Percentiles rank a stretch among this genome's conserved stretches.
These are phyloP conservation scores for Centruroides sculpturatus DNA, from an alignment of 1,140 invertebrate genomes.

Conservation along the genomic window DNA sequence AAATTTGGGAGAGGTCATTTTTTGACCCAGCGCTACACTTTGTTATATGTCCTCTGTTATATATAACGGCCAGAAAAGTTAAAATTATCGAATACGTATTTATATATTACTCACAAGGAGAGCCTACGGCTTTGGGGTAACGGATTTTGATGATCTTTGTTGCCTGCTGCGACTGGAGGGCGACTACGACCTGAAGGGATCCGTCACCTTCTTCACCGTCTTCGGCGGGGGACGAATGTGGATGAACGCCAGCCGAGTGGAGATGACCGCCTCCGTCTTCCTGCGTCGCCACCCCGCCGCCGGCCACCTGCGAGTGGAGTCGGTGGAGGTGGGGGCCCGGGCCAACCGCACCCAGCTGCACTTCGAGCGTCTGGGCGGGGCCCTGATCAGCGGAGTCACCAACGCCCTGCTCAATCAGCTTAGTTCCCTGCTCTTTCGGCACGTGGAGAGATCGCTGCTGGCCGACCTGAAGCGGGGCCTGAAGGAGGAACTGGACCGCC, in stretches of 20 bases:
- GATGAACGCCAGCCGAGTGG: slow-evolving; percentile 17
- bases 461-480: slow-evolving; percentile 7
- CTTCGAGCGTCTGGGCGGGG: slow-evolving; percentile 18
- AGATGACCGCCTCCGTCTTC: slow-evolving; percentile 1
- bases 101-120: too few species aligned
- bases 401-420: slow-evolving; percentile 16
- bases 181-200: slow-evolving; percentile 14
- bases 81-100: too few species aligned
- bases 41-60: too few species aligned
- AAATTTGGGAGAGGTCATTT: too few species aligned
- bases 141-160: too few species aligned
- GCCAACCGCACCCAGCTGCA: slow-evolving; percentile 10
- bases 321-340: slow-evolving; percentile 4
- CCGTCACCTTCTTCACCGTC: slow-evolving; percentile 10
- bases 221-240: slow-evolving; percentile 18
- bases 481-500: slow-evolving; percentile 8
- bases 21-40: too few species aligned
- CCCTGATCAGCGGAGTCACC: slow-evolving; percentile 2
- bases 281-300: not conserved
- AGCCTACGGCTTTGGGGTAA: too few species aligned
- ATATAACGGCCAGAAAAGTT: too few species aligned
- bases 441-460: slow-evolving; percentile 12
- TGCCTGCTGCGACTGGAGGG: slow-evolving; percentile 12
- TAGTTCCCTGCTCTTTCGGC: slow-evolving; percentile 13
- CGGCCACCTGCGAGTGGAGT: slow-evolving; percentile 2